Conservation (phyloP, 2,888 invertebrate genomes). For the Busseola fusca region DNA sequence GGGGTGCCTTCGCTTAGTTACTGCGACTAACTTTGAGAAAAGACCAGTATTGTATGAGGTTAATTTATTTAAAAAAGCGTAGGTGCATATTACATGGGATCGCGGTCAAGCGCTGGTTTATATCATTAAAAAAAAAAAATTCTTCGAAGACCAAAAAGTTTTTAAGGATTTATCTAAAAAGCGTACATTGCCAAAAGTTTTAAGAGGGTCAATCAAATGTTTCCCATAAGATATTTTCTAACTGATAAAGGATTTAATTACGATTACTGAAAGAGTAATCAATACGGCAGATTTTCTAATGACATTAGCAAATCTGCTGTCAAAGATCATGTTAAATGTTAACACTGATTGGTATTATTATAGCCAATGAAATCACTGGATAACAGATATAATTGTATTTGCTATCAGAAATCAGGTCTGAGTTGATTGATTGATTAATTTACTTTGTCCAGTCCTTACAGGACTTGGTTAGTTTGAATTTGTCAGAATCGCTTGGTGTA, state of each 20-base stretch:
- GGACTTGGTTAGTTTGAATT: background rate
- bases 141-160: background rate
- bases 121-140: background rate
- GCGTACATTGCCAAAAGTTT: background rate
- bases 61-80: background rate
- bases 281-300: background rate
- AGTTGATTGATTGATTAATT: slow-evolving; percentile 6
- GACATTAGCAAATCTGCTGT: background rate
- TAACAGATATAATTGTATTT: slow-evolving; percentile 19
- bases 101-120: too few relatives aligned
- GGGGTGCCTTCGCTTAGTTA: background rate
- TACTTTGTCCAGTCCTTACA: background rate
- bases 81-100: too few relatives aligned
- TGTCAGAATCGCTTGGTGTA: background rate
- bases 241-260: background rate
- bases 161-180: background rate
- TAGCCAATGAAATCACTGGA: slow-evolving; percentile 4
- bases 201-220: background rate
- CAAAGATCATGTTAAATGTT: background rate
- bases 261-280: background rate
- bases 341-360: slow-evolving; percentile 1
- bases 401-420: background rate
- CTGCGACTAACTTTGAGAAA: background rate
- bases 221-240: background rate
- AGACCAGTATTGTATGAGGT: background rate